Conservation (phyloP, 2,797 vertebrate species). For the Nyctibius grandis region DNA sequence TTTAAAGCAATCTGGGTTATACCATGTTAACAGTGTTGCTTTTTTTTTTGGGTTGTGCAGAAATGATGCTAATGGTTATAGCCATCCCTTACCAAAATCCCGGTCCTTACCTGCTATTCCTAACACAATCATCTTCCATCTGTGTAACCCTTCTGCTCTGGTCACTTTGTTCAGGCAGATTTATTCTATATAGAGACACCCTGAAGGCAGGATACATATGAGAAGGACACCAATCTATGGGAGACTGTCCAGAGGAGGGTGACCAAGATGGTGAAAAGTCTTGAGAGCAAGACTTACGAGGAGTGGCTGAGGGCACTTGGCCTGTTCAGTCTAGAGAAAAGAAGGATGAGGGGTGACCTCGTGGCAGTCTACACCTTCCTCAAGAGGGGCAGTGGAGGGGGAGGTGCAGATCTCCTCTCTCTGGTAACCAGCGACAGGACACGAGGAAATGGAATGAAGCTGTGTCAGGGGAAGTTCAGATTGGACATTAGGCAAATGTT, state of each 20-base stretch:
- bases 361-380: background rate
- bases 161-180: background rate
- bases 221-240: background rate
- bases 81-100: background rate
- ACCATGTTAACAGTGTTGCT: background rate
- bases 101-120: background rate
- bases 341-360: background rate
- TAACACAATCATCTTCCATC: background rate
- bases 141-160: background rate
- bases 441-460: background rate
- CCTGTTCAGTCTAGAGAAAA: background rate
- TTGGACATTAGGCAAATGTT: background rate
- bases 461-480: background rate
- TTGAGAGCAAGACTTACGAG: background rate
- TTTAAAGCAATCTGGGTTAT: background rate
- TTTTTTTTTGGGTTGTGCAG: background rate
- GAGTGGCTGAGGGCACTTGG: background rate
- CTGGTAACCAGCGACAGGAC: background rate
- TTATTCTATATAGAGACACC: background rate
- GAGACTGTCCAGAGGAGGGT: background rate
- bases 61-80: background rate
- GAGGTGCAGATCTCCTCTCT: background rate
- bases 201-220: background rate
- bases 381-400: rapidly evolving
- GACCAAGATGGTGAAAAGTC: background rate